A percentile compares a stretch with the other conserved stretches of the same genome.
Evolutionary conservation across 2,113 vertebrate genomes (phyloP).

Genomic region (Nycticryphes semicollaris): DNA sequence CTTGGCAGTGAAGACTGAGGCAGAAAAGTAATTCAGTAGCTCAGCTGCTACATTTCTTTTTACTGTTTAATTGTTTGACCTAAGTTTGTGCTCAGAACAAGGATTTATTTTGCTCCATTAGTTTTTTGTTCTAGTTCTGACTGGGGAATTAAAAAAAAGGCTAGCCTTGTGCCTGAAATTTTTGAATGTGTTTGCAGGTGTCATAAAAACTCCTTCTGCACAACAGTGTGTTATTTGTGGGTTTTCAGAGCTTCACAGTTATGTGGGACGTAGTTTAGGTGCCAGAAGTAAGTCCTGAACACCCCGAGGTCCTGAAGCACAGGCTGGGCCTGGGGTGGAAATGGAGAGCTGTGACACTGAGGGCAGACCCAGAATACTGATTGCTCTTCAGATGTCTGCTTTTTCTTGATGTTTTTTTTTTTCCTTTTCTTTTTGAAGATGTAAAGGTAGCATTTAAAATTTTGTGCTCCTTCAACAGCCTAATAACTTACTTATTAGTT

Average conservation of each 20-base stretch:
- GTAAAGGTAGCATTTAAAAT: background rate
- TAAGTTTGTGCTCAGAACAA: background rate
- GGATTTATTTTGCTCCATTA: background rate
- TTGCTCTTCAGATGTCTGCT: background rate
- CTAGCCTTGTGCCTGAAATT: background rate
- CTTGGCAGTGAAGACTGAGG: too few relatives aligned
- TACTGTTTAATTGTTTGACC: background rate
- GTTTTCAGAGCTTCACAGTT: background rate
- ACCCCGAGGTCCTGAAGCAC: background rate
- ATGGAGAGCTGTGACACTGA: background rate
- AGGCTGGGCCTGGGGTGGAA: background rate
- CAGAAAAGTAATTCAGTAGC: too few relatives aligned
- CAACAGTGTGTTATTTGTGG: background rate
- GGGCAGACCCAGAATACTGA: background rate
- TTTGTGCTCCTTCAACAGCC: background rate
- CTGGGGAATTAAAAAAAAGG: rapidly evolving
- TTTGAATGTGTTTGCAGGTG: background rate
- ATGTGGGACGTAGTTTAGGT: background rate
- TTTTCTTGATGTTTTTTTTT: background rate
- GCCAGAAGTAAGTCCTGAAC: background rate
- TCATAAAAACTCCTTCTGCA: background rate
- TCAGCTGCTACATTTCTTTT: background rate
- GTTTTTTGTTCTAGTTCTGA: background rate
- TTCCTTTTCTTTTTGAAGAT: background rate
- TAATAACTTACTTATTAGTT: background rate